Evolutionary conservation across 2,113 vertebrate species (phyloP), one percentile per base, ranked within the genome.

Genomic region (Hiodon alosoides): DNA sequence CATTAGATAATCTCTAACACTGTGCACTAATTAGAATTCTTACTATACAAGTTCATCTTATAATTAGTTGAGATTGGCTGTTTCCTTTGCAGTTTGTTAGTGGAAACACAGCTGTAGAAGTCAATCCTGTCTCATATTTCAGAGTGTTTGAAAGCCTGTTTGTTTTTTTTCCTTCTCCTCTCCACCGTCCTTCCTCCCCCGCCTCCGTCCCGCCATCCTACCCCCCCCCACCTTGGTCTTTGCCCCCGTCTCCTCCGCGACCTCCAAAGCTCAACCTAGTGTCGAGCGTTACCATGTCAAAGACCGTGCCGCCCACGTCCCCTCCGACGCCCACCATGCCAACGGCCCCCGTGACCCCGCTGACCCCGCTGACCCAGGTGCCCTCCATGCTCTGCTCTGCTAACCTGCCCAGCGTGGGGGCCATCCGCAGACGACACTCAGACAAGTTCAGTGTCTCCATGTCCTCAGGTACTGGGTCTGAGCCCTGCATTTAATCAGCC

Each of bases 11-110:
- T 93, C 93, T 92, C 92, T 91, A 94, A 92, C 90, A 93, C 86
- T 90, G 90, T 90, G 81, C 89, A 88, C 85, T 94, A 94, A 94
- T 95, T 93, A 94, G 88, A 91, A 91, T 92, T 93, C 91, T 92
- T 93, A 90, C 92, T 90, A 92, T 93, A 93, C 92, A 94, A 93
- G 95, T 94, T 96, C 91, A 94, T 93, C 90, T 91, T 92, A 87
- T 93, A 94, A 96, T 96, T 93, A 94, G 91, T 90, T 89, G 89
- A 95, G 92, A 94, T 95, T 94, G 92, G 89, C 91, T 93, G 88
- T 89, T 91, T 90, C 88, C 92, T 88, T 89, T 87, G 88, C 87
- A 90, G 86, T 83, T 91, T 92, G 93, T 94, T 92, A 92, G 90
- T 87, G 89, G 90, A 88, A 92, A 92, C 89, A 90, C 90, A 91